These are phyloP conservation scores for Stomorhina lunata DNA, from an alignment of 2,888 invertebrate species.

Conservation along the genomic window DNA sequence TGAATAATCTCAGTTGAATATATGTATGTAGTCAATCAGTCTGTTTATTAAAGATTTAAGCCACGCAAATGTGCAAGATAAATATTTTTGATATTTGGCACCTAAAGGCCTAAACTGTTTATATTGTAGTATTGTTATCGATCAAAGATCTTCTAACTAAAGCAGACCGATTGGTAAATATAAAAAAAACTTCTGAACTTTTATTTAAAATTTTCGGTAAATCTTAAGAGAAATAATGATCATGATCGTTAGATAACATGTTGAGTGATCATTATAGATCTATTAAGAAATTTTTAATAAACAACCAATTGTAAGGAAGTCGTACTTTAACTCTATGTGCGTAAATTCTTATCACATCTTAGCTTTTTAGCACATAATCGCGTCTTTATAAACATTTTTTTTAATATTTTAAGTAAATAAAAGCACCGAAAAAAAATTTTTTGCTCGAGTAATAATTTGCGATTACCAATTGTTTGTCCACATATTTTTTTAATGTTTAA, in stretches of 20 bases:
- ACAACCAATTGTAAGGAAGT: too few species aligned
- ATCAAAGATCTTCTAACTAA: too few species aligned
- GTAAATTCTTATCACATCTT: neutral
- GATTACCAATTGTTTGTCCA: neutral
- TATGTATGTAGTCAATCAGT: neutral
- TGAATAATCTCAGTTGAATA: too few species aligned
- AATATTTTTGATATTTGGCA: neutral
- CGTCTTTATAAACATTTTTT: neutral
- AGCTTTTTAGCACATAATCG: neutral
- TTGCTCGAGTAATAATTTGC: slow-evolving; percentile 10
- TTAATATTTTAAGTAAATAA: neutral
- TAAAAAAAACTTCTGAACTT: too few species aligned
- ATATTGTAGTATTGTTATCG: neutral
- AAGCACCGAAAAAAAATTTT: neutral
- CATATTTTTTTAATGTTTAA: neutral
- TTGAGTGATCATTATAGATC: too few species aligned
- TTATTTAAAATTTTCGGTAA: too few species aligned
- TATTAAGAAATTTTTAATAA: too few species aligned
- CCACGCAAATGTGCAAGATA: neutral
- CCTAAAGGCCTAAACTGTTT: neutral
- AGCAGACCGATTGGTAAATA: too few species aligned
- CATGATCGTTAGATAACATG: too few species aligned
- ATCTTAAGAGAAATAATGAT: too few species aligned
- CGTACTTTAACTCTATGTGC: neutral
- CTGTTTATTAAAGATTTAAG: neutral